These are phyloP conservation scores for Hydrozoanthus tunicans DNA, from an alignment of 64 coral and sea anemone genomes.

Conservation along the genomic window DNA sequence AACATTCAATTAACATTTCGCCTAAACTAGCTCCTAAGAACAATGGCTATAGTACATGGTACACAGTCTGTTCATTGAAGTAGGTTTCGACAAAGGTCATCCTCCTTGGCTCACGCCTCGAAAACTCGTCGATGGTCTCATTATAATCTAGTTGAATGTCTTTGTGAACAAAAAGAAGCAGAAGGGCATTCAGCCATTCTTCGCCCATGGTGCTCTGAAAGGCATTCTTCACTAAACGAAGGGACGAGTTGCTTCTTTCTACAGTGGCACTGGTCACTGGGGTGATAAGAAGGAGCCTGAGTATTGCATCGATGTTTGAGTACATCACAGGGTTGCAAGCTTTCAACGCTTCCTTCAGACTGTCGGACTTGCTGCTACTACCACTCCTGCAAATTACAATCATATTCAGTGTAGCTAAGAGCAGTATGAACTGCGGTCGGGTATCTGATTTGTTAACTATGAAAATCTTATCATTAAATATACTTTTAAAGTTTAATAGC, in stretches of 20 bases:
- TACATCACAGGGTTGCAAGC: slow-evolving; percentile 37
- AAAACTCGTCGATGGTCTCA: too few species aligned
- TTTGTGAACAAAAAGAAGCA: not conserved
- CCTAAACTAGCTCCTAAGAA: too few species aligned
- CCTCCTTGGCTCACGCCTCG: too few species aligned
- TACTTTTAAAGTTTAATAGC: slow-evolving; percentile 5
- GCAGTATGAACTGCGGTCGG: slow-evolving; percentile 17
- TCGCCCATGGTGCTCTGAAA: not conserved
- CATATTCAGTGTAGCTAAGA: not conserved
- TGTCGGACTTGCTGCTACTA: slow-evolving; percentile 37
- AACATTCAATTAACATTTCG: too few species aligned
- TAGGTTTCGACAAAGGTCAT: too few species aligned
- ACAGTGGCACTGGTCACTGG: not conserved
- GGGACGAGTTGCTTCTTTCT: not conserved
- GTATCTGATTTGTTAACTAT: slow-evolving; percentile 29
- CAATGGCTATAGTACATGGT: too few species aligned
- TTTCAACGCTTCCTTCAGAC: slow-evolving; percentile 46
- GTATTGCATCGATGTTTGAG: slow-evolving; percentile 25
- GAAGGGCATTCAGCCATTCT: not conserved
- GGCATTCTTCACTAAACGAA: not conserved
- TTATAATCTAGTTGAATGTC: too few species aligned
- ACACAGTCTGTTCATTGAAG: too few species aligned
- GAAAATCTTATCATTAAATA: slow-evolving; percentile 22
- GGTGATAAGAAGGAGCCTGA: slow-evolving; percentile 24
- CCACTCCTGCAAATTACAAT: slow-evolving; percentile 45